Conservation (phyloP, 2,888 invertebrate genomes). For the Lepidocyrtoides sp. region DNA sequence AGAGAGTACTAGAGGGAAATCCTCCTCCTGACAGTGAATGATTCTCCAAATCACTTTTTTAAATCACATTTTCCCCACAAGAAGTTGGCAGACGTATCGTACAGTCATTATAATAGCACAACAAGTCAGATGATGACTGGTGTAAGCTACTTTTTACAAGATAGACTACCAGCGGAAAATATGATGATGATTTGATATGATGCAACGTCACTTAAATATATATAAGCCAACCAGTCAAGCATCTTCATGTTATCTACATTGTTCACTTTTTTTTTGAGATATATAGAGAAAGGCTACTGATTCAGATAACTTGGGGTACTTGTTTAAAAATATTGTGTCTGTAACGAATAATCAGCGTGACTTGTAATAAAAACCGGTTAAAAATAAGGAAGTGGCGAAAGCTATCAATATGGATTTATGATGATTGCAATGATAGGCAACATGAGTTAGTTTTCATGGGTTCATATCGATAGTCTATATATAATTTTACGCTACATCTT, state of each 20-base stretch:
- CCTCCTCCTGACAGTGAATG: constrained; percentile 61
- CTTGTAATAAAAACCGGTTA: constrained; percentile 46
- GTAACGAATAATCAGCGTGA: constrained; percentile 13
- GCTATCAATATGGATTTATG: constrained; percentile 48
- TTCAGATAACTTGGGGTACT: not conserved
- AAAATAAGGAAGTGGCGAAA: constrained; percentile 51
- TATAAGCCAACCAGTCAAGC: constrained; percentile 47
- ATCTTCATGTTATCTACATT: constrained; percentile 19
- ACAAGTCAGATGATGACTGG: not conserved
- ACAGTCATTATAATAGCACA: not conserved
- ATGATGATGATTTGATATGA: not conserved
- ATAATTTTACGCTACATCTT: too few relatives aligned
- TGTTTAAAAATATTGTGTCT: constrained; percentile 20
- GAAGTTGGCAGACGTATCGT: constrained; percentile 16
- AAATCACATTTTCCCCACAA: constrained; percentile 37
- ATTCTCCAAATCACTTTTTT: constrained; percentile 59
- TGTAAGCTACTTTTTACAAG: not conserved
- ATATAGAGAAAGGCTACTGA: not conserved
- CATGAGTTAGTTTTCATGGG: constrained; percentile 20
- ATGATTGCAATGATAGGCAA: not conserved
- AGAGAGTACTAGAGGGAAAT: constrained; percentile 26
- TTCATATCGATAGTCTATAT: not conserved
- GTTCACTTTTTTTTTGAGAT: not conserved
- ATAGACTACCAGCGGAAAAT: not conserved
- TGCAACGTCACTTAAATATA: too few relatives aligned